A percentile compares a stretch with the other conserved stretches of the same genome.
Conservation (phyloP, 2,888 invertebrate species). For the Andrena fulva region DNA sequence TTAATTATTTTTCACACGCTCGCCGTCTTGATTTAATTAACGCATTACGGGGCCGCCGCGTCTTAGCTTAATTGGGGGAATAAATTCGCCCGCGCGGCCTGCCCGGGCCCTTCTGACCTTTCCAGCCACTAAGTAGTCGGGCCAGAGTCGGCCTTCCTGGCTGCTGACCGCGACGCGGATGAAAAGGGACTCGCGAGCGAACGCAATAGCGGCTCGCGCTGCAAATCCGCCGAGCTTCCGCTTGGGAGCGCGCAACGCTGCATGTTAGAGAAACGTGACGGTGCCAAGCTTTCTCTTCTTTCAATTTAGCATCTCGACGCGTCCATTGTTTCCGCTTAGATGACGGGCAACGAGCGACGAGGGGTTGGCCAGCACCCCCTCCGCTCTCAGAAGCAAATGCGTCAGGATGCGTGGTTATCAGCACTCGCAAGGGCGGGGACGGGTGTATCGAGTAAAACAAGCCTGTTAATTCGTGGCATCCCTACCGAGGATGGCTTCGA, state of each 20-base stretch:
- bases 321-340: constrained; percentile 25
- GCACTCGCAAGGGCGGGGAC: constrained; percentile 44
- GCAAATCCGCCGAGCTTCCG: background rate
- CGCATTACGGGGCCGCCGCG: constrained; percentile 61
- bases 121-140: constrained; percentile 64
- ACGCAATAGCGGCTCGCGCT: too few relatives aligned
- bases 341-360: constrained; percentile 21
- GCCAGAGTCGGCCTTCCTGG: constrained; percentile 10
- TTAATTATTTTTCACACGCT: constrained; percentile 70
- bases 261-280: background rate
- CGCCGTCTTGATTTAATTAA: constrained; percentile 69
- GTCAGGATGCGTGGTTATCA: constrained; percentile 57
- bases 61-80: constrained; percentile 68
- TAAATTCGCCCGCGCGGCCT: constrained; percentile 43
- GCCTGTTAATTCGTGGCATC: constrained; percentile 80
- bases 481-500: constrained; percentile 53
- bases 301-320: constrained; percentile 14
- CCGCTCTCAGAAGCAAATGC: constrained; percentile 31
- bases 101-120: constrained; percentile 44
- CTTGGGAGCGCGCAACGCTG: background rate
- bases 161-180: background rate
- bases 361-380: constrained; percentile 13
- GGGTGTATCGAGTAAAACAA: constrained; percentile 77
- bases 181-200: background rate
- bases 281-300: constrained; percentile 6